Evolutionary conservation across 2,797 vertebrate species (phyloP).

Genomic region (Mormyrops attenuatus): DNA sequence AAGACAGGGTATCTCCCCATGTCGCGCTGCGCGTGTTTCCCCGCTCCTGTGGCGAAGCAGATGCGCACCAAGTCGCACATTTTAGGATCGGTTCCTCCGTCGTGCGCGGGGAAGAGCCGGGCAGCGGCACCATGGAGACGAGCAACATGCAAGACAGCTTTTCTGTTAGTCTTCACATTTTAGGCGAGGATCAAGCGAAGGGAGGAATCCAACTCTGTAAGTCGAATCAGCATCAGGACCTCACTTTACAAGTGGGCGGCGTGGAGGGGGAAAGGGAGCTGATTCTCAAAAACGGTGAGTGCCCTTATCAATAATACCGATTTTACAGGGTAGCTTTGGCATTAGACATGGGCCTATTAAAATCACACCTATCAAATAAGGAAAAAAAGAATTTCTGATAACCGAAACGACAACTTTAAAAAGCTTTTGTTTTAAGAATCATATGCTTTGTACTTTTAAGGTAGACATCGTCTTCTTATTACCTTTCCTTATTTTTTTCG

Average conservation of each 20-base stretch:
- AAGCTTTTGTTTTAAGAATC: neutral
- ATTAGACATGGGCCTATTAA: neutral
- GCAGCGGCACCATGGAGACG: slow-evolving; percentile 27
- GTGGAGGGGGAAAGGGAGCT: slow-evolving; percentile 37
- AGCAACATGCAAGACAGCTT: slow-evolving; percentile 29
- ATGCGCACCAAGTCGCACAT: neutral
- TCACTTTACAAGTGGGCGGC: slow-evolving; percentile 44
- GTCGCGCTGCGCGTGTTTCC: neutral
- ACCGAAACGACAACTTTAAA: neutral
- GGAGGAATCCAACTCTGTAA: slow-evolving; percentile 34
- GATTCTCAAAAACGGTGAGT: slow-evolving; percentile 51
- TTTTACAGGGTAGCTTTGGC: neutral
- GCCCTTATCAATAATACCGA: neutral
- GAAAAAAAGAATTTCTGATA: neutral
- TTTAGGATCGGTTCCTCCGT: neutral
- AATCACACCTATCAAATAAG: neutral
- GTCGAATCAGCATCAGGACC: slow-evolving; percentile 42
- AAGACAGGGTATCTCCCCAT: neutral
- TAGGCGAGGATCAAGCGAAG: slow-evolving; percentile 35
- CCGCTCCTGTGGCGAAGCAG: neutral
- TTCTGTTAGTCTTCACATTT: slow-evolving; percentile 32
- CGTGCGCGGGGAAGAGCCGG: neutral
- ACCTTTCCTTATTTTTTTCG: neutral
- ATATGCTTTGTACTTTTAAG: neutral
- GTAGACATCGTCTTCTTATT: neutral